phyloP scores from a whole-genome alignment of 2,888 invertebrate species.

The Philereme transversata region DNA sequence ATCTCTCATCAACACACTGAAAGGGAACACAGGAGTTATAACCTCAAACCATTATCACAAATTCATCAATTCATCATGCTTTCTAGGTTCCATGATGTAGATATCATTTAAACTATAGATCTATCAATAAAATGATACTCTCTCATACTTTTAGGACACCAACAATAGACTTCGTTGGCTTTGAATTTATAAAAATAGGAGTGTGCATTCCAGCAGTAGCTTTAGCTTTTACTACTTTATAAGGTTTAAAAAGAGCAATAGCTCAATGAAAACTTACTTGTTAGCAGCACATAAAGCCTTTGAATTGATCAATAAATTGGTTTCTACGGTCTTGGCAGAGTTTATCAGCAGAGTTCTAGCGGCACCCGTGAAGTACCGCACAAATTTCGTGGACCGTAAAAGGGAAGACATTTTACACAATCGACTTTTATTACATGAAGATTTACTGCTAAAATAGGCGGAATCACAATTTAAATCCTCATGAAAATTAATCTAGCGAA shows the following conservation, averaged over 20 bases:
- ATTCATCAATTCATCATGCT: not conserved
- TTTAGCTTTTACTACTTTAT: no score
- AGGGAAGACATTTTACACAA: slow-evolving; percentile 84
- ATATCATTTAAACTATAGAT: no score
- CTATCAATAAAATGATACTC: no score
- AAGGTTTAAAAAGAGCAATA: no score
- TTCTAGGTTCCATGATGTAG: no score
- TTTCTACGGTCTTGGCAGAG: slow-evolving; percentile 86
- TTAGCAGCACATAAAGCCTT: slow-evolving; percentile 66
- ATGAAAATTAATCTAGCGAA: slow-evolving; percentile 12
- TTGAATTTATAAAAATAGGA: no score
- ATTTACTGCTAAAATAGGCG: slow-evolving; percentile 25
- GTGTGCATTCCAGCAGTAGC: no score
- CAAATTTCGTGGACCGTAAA: slow-evolving; percentile 89
- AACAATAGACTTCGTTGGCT: no score
- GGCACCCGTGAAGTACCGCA: slow-evolving; percentile 89
- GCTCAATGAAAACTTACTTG: slow-evolving; percentile 57
- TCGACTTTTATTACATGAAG: slow-evolving; percentile 38
- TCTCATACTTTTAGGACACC: no score
- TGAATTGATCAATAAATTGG: slow-evolving; percentile 76
- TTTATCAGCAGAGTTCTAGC: slow-evolving; percentile 87
- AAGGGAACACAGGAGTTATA: slow-evolving; percentile 1
- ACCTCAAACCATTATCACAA: not conserved
- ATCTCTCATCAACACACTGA: slow-evolving; percentile 84
- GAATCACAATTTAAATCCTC: slow-evolving; percentile 22